phyloP scores from a whole-genome alignment of 2,888 invertebrate species.

The Drosophila tanythrix region DNA sequence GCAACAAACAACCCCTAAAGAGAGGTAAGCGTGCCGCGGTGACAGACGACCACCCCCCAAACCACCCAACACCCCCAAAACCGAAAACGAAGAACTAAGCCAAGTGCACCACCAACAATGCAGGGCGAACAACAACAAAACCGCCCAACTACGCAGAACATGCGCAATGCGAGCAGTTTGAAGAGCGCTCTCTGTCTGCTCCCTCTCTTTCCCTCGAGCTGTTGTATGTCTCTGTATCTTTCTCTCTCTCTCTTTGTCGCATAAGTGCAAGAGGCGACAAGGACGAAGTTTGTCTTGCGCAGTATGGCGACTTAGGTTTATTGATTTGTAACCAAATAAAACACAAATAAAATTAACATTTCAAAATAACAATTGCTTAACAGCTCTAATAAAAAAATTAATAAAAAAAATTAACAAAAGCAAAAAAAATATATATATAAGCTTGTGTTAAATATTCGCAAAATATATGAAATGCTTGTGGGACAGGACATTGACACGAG shows the following conservation, averaged over 20 bases:
- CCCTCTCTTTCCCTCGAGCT: constrained; percentile 6
- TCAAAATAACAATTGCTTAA: neutral
- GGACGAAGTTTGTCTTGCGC: constrained; percentile 66
- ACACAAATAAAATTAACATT: neutral
- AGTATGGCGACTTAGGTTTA: constrained; percentile 46
- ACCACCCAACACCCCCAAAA: constrained; percentile 28
- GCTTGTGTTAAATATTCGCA: neutral
- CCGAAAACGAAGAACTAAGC: constrained; percentile 57
- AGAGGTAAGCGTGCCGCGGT: constrained; percentile 51
- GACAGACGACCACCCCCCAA: constrained; percentile 16
- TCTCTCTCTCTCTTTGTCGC: constrained; percentile 8
- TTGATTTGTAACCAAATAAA: constrained; percentile 51
- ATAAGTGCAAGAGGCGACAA: constrained; percentile 33
- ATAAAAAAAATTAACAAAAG: neutral
- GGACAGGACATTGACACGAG: constrained; percentile 55
- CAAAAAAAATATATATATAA: neutral
- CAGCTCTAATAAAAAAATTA: neutral
- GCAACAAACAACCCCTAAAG: constrained; percentile 75
- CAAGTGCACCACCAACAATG: constrained; percentile 66
- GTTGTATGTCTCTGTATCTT: constrained; percentile 5
- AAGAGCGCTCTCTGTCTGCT: neutral
- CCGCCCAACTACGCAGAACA: constrained; percentile 67
- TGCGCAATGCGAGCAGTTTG: constrained; percentile 38
- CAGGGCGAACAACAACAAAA: constrained; percentile 31
- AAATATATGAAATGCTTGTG: constrained; percentile 5